Evolutionary conservation across 2,797 vertebrate species (phyloP).

Genomic region (Ceryle rudis): DNA sequence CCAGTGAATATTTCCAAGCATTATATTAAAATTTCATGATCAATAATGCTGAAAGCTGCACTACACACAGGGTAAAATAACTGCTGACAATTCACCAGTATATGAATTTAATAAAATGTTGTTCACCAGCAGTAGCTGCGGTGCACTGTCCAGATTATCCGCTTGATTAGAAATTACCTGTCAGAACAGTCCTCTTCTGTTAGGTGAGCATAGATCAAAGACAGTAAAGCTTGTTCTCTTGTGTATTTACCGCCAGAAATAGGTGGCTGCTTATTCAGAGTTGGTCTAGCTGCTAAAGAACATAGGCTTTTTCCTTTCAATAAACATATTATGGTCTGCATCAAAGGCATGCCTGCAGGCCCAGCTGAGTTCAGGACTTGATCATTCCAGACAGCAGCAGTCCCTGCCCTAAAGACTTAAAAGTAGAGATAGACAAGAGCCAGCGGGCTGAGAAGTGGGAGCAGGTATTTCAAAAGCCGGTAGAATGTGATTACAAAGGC

Average conservation of each 20-base stretch:
- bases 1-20: slow-evolving; percentile 73
- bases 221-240: neutral
- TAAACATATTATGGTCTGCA: neutral
- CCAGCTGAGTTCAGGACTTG: neutral
- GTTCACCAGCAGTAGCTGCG: slow-evolving; percentile 28
- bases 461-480: neutral
- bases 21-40: slow-evolving; percentile 83
- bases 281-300: neutral
- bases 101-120: slow-evolving; percentile 77
- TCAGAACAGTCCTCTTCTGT: slow-evolving; percentile 58
- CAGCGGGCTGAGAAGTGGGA: neutral
- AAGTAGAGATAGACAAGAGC: neutral
- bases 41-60: slow-evolving; percentile 75
- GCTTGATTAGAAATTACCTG: slow-evolving; percentile 65
- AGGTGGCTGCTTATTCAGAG: slow-evolving; percentile 43
- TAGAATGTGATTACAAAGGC: neutral
- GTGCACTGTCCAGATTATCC: slow-evolving; percentile 41
- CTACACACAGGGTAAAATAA: slow-evolving; percentile 63
- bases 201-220: slow-evolving; percentile 41
- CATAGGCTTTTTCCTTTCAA: neutral
- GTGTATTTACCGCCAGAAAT: slow-evolving; percentile 43
- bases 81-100: slow-evolving; percentile 73
- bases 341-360: neutral
- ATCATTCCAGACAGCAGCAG: neutral
- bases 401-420: neutral